Percentiles rank a stretch among this genome's conserved stretches.
phyloP scores from a whole-genome alignment of 2,113 vertebrate genomes.

The Rhombomys opimus region DNA sequence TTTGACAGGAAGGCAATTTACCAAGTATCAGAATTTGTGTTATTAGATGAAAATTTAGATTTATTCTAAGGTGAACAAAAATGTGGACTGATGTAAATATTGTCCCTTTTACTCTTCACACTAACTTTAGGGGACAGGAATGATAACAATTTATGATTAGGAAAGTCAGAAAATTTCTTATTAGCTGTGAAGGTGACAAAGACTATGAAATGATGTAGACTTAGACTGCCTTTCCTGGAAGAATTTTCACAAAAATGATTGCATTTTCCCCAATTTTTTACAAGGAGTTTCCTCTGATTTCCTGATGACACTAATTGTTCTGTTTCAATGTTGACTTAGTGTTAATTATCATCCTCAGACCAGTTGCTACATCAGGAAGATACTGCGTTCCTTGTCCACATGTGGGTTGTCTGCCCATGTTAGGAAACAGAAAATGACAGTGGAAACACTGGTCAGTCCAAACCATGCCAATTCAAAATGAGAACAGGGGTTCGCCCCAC shows the following conservation, averaged over 20 bases:
- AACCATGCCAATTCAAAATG: not conserved
- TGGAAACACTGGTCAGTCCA: not conserved
- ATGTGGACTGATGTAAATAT: not conserved
- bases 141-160: not conserved
- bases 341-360: not conserved
- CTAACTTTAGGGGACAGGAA: not conserved
- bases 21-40: constrained; percentile 14
- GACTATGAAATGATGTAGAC: not conserved
- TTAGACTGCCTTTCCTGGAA: not conserved
- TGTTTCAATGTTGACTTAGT: not conserved
- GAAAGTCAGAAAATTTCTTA: not conserved
- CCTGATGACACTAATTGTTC: not conserved
- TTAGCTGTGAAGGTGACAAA: not conserved
- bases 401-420: not conserved
- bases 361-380: not conserved
- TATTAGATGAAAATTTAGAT: not conserved
- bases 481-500: not conserved
- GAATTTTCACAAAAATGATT: not conserved
- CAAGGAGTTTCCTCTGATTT: not conserved
- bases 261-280: not conserved
- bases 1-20: not conserved
- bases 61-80: not conserved
- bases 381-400: not conserved
- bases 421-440: not conserved
- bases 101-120: not conserved